These are phyloP conservation scores for Meteorus cinctellus DNA, from an alignment of 2,888 invertebrate species.

Conservation along the genomic window DNA sequence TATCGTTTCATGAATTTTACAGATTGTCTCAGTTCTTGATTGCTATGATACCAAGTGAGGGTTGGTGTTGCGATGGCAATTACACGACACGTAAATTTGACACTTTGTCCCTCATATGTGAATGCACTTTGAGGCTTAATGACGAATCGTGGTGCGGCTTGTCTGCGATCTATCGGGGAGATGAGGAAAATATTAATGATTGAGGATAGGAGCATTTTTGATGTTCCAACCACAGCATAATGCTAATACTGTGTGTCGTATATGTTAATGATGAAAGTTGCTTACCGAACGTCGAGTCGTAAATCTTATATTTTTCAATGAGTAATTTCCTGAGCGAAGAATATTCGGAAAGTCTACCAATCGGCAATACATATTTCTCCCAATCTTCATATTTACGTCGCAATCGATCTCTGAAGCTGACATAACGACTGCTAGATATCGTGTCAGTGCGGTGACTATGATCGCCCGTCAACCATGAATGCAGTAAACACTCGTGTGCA, in stretches of 20 bases:
- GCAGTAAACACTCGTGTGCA: conserved; percentile 96
- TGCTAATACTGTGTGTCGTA: no score
- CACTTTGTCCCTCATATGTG: conserved; percentile 97
- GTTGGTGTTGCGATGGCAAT: conserved; percentile 96
- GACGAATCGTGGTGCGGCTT: conserved; percentile 98
- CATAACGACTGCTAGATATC: conserved; percentile 90
- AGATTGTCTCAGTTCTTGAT: conserved; percentile 93
- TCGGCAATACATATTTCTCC: conserved; percentile 91
- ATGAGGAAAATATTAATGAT: conserved; percentile 10
- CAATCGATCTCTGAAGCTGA: conserved; percentile 90
- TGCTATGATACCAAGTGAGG: conserved; percentile 96
- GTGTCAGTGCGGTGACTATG: conserved; percentile 83
- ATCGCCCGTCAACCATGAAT: conserved; percentile 95
- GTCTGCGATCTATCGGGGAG: conserved; percentile 85
- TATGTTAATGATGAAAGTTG: conserved; percentile 43
- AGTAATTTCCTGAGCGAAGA: conserved; percentile 96
- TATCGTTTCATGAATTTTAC: conserved; percentile 99
- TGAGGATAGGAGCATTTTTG: neutral
- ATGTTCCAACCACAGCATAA: neutral
- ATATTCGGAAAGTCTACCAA: conserved; percentile 98
- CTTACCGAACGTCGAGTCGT: conserved; percentile 94
- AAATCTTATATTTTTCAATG: conserved; percentile 96
- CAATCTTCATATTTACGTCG: conserved; percentile 87
- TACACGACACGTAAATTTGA: conserved; percentile 97
- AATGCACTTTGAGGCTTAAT: conserved; percentile 96